Conservation (phyloP, 2,797 vertebrate genomes). For the Myotis vivesi region DNA sequence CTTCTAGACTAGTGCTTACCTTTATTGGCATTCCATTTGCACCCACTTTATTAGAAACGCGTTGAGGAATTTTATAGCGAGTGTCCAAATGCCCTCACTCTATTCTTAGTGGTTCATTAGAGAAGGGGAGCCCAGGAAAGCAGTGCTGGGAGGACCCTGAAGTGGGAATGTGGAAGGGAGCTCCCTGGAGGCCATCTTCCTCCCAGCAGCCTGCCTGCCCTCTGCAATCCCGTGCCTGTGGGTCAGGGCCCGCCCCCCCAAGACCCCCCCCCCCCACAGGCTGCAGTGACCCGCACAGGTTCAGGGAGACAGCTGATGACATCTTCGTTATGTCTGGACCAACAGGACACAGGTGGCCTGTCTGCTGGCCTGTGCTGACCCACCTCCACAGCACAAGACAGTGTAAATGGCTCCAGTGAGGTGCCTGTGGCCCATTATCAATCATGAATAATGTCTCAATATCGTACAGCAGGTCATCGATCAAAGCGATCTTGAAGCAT, state of each 20-base stretch:
- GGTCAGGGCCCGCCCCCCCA: neutral
- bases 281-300: neutral
- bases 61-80: neutral
- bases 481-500: conserved; percentile 79
- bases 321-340: conserved; percentile 64
- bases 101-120: neutral
- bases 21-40: neutral
- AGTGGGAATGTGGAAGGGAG: neutral
- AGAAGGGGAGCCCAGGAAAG: neutral
- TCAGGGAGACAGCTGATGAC: conserved; percentile 4
- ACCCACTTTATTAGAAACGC: neutral
- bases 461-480: conserved; percentile 79
- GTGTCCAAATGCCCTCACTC: neutral
- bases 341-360: conserved; percentile 73
- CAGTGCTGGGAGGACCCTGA: neutral
- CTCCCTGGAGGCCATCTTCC: neutral
- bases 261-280: neutral
- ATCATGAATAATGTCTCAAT: conserved; percentile 85
- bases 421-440: conserved; percentile 76
- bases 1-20: neutral
- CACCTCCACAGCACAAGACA: conserved; percentile 64
- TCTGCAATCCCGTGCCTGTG: conserved; percentile 46
- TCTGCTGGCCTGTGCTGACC: conserved; percentile 71
- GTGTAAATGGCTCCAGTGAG: conserved; percentile 79
- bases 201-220: conserved; percentile 57